Base-by-base conservation (phyloP, 1,140 invertebrate genomes). In the Ceratina japonica region DNA sequence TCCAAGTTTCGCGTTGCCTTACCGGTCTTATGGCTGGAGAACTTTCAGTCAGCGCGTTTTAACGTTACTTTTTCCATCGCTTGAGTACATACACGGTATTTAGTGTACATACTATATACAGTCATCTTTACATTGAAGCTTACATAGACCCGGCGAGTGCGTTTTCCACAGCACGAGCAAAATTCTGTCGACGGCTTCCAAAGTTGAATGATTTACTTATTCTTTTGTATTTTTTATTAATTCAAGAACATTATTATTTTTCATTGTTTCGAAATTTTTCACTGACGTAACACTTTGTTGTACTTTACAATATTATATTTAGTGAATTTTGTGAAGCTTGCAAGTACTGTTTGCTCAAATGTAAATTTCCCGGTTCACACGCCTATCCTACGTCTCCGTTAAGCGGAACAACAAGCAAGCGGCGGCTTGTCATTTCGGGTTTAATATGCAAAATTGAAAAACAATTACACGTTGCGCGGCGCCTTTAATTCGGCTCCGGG, bases 391-490 rank as follows among this genome's bases (percentile, higher is more conserved):
- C 37, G 56, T 61, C 70, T 61, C 24, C 20, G 56, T 44, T 44
- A 16, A 63, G 49, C 49, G 13, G 18, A 63, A 75, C 52, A 24
- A 16, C 1, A 22, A 13, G 37, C 37, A 44, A 44, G 37, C 24
- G 22, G 49, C 22, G n/a, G 51, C 37, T 2, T n/a, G 31, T 15
- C 49, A 59, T 68, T 72, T 75, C 18, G 75, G 71, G 87, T 87
- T 82, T 78, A 86, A 87, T 87, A 83, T 87, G 85, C 87, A 65
- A 69, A 74, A 83, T 74, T 74, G 79, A 86, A 84, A 88, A 88
- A 89, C 88, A 88, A 89, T 88, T 89, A 87, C 78, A 77, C 78
- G 78, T 73, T 78, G 37, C 37, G 62, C 76, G 66, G 61, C 66
- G 44, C 72, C 66, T 75, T 80, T 82, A 76, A 81, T 62, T 64